phyloP scores from a whole-genome alignment of 2,888 invertebrate species.

The Coronaproctus castanopsis region DNA sequence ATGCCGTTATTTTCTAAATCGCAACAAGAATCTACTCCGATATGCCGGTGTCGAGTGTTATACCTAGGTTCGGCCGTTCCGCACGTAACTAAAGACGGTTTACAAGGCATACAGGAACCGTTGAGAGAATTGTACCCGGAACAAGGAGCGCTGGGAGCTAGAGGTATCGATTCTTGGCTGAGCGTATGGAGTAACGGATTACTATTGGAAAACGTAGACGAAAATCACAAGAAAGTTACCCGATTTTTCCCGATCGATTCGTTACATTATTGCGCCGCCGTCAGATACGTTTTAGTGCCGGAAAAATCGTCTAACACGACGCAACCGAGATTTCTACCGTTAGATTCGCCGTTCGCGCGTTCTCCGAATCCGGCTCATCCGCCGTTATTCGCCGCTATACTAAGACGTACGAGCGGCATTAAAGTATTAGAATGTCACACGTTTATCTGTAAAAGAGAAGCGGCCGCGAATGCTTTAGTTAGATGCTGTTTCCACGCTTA shows the following conservation, averaged over 20 bases:
- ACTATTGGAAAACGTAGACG: slow-evolving; percentile 84
- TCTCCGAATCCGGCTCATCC: slow-evolving; percentile 84
- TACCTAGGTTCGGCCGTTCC: slow-evolving; percentile 93
- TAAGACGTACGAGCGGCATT: slow-evolving; percentile 86
- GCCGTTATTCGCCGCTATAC: slow-evolving; percentile 87
- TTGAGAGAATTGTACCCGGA: slow-evolving; percentile 87
- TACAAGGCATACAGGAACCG: slow-evolving; percentile 94
- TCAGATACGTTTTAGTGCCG: slow-evolving; percentile 57
- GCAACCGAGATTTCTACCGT: slow-evolving; percentile 63
- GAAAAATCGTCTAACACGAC: slow-evolving; percentile 38
- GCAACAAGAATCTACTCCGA: slow-evolving; percentile 63
- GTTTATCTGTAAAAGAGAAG: slow-evolving; percentile 89
- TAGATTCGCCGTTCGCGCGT: slow-evolving; percentile 89
- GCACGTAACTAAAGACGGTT: slow-evolving; percentile 90
- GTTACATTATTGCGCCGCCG: slow-evolving; percentile 87
- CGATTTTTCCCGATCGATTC: slow-evolving; percentile 91
- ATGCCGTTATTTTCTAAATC: slow-evolving; percentile 7
- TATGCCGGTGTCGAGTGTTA: slow-evolving; percentile 86
- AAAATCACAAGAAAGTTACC: slow-evolving; percentile 79
- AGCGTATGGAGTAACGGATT: slow-evolving; percentile 95
- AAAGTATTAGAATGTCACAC: slow-evolving; percentile 98
- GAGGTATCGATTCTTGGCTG: slow-evolving; percentile 88
- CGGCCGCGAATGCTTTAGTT: slow-evolving; percentile 92
- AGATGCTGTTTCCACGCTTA: slow-evolving; percentile 95
- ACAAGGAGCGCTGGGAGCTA: slow-evolving; percentile 67